These are phyloP conservation scores for Trachelus stipa DNA, from an alignment of 2,888 invertebrate genomes.

Conservation along the genomic window DNA sequence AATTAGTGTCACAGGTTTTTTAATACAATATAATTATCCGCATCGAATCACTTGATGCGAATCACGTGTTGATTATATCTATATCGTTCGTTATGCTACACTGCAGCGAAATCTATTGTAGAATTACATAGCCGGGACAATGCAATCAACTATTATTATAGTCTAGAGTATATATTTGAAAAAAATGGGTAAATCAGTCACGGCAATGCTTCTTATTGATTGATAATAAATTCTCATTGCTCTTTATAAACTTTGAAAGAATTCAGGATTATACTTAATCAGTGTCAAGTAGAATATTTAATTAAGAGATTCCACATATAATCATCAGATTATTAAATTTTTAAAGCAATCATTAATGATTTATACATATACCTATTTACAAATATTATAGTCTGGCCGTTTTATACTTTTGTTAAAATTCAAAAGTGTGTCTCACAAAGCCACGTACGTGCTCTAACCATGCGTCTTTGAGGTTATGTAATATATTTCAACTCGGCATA, in stretches of 20 bases:
- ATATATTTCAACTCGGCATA: not conserved
- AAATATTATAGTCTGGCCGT: not conserved
- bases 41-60: not conserved
- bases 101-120: not conserved
- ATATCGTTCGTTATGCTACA: not conserved
- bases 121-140: not conserved
- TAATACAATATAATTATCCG: not conserved
- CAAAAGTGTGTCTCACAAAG: not conserved
- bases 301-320: not conserved
- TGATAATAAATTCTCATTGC: not conserved
- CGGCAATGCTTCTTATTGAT: not conserved
- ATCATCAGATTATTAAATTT: not conserved
- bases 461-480: not conserved
- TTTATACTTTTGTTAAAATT: not conserved
- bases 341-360: not conserved
- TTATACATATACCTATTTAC: not conserved
- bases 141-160: not conserved
- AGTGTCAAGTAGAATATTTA: not conserved
- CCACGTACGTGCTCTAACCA: not conserved
- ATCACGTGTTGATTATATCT: not conserved
- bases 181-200: not conserved
- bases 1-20: not conserved
- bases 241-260: not conserved
- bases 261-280: not conserved
- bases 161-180: not conserved